These are phyloP conservation scores for Atlantisia rogersi DNA, from an alignment of 2,113 vertebrate genomes.

Conservation along the genomic window DNA sequence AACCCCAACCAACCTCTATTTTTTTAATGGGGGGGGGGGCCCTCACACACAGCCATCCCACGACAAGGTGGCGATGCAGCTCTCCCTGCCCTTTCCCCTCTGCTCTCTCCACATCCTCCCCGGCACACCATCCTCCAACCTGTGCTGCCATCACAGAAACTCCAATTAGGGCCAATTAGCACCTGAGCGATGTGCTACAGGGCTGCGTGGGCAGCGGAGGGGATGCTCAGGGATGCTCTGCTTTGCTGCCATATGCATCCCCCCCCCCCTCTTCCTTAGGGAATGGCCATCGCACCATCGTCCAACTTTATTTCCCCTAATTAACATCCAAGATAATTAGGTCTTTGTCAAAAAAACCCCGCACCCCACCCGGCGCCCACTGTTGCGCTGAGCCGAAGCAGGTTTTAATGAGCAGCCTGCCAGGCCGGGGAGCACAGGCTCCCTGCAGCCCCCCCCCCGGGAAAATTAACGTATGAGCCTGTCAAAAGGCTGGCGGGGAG, in stretches of 20 bases:
- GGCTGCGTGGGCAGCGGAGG: rapidly evolving
- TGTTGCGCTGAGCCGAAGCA: rapidly evolving
- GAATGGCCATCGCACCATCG: not conserved
- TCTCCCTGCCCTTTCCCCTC: not conserved
- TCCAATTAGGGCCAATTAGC: not conserved
- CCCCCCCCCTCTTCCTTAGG: not conserved
- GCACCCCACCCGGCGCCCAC: rapidly evolving
- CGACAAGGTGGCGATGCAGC: rapidly evolving
- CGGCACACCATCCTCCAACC: not conserved
- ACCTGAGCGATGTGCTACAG: rapidly evolving
- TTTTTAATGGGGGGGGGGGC: rapidly evolving
- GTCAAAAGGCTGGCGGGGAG: not conserved
- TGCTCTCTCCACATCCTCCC: not conserved
- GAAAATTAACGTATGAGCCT: not conserved
- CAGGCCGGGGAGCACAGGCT: not conserved
- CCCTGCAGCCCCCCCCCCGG: rapidly evolving
- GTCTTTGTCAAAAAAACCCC: not conserved
- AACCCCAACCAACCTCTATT: not conserved
- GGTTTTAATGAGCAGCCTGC: not conserved
- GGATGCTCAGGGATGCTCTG: not conserved
- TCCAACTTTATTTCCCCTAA: not conserved
- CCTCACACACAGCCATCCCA: rapidly evolving
- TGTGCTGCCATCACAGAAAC: rapidly evolving
- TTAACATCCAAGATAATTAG: not conserved
- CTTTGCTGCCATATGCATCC: not conserved